Evolutionary conservation across 1,140 invertebrate genomes (phyloP).

Genomic region (Gonioctena quinquepunctata): DNA sequence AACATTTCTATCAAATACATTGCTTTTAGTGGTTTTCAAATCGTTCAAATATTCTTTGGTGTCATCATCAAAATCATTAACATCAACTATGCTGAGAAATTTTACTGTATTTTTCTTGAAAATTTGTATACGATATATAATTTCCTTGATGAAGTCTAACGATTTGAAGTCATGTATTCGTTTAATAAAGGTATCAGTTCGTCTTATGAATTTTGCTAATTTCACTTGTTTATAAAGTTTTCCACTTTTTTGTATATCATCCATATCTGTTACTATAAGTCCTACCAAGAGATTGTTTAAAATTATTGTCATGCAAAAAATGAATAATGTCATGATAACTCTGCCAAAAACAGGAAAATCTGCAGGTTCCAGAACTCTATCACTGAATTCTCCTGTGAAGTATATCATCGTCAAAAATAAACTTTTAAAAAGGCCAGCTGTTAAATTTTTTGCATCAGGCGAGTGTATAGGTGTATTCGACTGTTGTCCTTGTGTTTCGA

Average conservation of each 20-base stretch:
- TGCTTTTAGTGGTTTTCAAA: neutral
- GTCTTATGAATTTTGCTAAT: slow-evolving; percentile 28
- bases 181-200: slow-evolving; percentile 23
- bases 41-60: neutral
- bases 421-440: slow-evolving; percentile 20
- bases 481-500: neutral
- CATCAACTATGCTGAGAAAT: neutral
- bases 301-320: slow-evolving; percentile 40
- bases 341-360: slow-evolving; percentile 31
- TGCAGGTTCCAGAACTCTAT: slow-evolving; percentile 12
- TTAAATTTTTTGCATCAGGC: neutral
- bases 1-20: neutral
- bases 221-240: slow-evolving; percentile 32
- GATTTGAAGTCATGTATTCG: slow-evolving; percentile 9
- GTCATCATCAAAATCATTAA: neutral
- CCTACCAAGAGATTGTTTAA: slow-evolving; percentile 37
- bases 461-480: neutral
- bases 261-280: slow-evolving; percentile 38
- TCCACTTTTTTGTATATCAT: slow-evolving; percentile 31
- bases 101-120: slow-evolving; percentile 7
- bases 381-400: slow-evolving; percentile 36
- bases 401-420: slow-evolving; percentile 34
- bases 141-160: neutral
- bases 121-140: neutral
- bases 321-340: slow-evolving; percentile 32